phyloP scores from a whole-genome alignment of 2,113 vertebrate genomes.

The Cololabis saira region DNA sequence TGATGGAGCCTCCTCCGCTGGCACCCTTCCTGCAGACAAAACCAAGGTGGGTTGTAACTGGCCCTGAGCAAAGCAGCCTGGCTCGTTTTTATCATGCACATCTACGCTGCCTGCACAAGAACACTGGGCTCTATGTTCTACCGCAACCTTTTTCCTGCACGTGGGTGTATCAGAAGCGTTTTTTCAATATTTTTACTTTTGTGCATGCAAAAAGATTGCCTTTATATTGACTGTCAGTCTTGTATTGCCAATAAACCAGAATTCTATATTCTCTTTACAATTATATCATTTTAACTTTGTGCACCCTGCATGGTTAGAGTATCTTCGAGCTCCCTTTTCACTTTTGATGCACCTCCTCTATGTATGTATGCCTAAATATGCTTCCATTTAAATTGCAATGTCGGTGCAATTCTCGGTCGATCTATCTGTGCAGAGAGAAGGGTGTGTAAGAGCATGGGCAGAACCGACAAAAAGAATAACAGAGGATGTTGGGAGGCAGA shows the following conservation, averaged over 20 bases:
- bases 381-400: not conserved
- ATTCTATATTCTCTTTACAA: not conserved
- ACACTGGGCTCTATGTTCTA: slow-evolving; percentile 26
- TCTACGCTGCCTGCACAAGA: slow-evolving; percentile 39
- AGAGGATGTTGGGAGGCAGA: slow-evolving; percentile 4
- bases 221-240: slow-evolving; percentile 1
- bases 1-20: slow-evolving; percentile 74
- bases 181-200: slow-evolving; percentile 19
- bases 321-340: not conserved
- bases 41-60: slow-evolving; percentile 56
- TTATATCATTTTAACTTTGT: slow-evolving; percentile 5
- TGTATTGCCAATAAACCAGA: not conserved
- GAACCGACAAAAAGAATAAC: not conserved
- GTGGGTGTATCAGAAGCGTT: slow-evolving; percentile 52
- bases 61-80: not conserved
- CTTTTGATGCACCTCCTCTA: not conserved
- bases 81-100: slow-evolving; percentile 13
- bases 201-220: slow-evolving; percentile 5
- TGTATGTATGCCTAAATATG: not conserved
- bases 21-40: slow-evolving; percentile 50
- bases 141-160: slow-evolving; percentile 29
- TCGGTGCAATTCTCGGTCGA: too few species aligned
- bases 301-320: not conserved
- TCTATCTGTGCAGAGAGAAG: not conserved
- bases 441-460: too few species aligned